These are phyloP conservation scores for Trissonchulus sp. DNA, from an alignment of 2,888 invertebrate species.

Conservation along the genomic window DNA sequence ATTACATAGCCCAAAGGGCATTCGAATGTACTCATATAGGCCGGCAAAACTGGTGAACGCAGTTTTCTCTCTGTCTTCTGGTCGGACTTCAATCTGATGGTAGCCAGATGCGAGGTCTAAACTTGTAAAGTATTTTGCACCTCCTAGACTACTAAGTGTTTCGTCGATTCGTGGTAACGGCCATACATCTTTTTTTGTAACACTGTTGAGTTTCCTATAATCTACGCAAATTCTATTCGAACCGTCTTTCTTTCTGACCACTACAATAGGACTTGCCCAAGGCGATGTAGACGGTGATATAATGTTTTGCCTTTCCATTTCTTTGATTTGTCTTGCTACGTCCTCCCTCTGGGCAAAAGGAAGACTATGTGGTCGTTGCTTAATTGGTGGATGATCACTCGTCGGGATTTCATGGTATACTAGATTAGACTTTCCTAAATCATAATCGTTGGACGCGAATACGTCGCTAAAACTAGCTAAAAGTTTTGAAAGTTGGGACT, in stretches of 20 bases:
- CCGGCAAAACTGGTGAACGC: slow-evolving; percentile 34
- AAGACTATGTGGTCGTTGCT: neutral
- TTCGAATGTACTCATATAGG: slow-evolving; percentile 35
- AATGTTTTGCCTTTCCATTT: neutral
- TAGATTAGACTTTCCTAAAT: neutral
- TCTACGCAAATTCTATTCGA: slow-evolving; percentile 14
- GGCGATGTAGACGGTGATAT: neutral
- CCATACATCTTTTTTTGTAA: slow-evolving; percentile 17
- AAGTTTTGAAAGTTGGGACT: neutral
- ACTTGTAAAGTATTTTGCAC: slow-evolving; percentile 19
- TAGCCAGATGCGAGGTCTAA: slow-evolving; percentile 32
- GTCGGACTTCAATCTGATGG: slow-evolving; percentile 28
- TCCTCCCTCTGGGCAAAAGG: neutral
- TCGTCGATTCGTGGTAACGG: slow-evolving; percentile 17
- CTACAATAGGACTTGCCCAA: slow-evolving; percentile 14
- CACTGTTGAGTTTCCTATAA: slow-evolving; percentile 17
- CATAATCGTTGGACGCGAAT: slow-evolving; percentile 3
- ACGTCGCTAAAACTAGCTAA: neutral
- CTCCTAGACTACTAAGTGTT: neutral
- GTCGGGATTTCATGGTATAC: slow-evolving; percentile 5
- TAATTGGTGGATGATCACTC: neutral
- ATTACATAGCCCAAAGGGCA: slow-evolving; percentile 36
- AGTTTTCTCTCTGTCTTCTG: slow-evolving; percentile 32
- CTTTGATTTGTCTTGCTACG: neutral
- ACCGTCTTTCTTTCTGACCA: slow-evolving; percentile 20